Base-by-base conservation (phyloP, 1,140 invertebrate genomes). In the Orchesella cincta region DNA sequence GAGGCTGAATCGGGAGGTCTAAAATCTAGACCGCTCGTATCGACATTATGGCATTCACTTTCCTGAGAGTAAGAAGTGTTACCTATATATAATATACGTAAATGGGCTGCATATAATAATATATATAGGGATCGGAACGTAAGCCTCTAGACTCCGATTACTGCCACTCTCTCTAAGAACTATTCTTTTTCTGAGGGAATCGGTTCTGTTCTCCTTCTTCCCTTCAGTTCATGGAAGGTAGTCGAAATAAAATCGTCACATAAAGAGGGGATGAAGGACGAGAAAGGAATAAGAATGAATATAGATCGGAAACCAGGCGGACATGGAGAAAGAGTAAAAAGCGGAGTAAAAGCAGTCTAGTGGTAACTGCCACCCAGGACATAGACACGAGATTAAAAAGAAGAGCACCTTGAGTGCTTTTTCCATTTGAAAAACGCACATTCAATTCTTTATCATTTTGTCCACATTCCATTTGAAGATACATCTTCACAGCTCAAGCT, bases 201-300 rank as follows among this genome's bases (percentile, higher is more conserved):
- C 39, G 23, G 52, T 57, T 57, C 23, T 57, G 8, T 57, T 23
- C 23, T 57, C 52, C 23, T 57, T 57, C n/a, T 33, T n/a, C n/a
- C n/a, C n/a, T n/a, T 67, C 12, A 3, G 26, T 29, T 26, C 31
- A 33, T 8, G n/a, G n/a, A 67, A 67, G 31, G 62, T 67, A 67
- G 29, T 67, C 31, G 62, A 67, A 67, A 67, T 67, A 67, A 29
- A 67, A 67, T 67, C 62, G 62, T 67, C 62, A 67, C 62, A 67
- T 67, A 67, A 67, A 67, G 31, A 31, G 62, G 62, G 31, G 62
- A 67, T 67, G 62, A 67, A 23, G 62, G 14, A 67, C 62, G 62
- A 67, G 62, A 67, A 67, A 67, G 62, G 62, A 67, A 67, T 67
- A 67, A 3, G 62, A 67, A 67, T 31, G 28, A 67, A 29, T 67